phyloP scores from a whole-genome alignment of 2,797 vertebrate genomes.

The Otolemur crassicaudatus region DNA sequence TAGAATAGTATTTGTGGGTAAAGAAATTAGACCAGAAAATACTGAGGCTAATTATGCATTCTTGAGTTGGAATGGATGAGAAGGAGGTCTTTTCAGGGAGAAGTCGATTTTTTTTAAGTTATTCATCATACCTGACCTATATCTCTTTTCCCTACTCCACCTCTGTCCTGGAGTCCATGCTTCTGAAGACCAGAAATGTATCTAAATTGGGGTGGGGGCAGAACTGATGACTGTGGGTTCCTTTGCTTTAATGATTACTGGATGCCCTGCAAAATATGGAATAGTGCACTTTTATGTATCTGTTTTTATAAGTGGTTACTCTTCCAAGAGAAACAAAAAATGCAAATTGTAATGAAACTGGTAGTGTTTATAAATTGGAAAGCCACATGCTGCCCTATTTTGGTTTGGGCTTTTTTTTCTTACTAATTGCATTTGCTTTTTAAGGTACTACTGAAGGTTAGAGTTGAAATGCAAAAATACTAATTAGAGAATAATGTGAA shows the following conservation, averaged over 20 bases:
- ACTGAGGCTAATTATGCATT: background rate
- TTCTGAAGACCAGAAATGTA: background rate
- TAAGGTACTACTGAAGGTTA: slow-evolving; percentile 83
- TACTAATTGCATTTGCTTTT: slow-evolving; percentile 71
- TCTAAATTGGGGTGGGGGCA: background rate
- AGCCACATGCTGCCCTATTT: background rate
- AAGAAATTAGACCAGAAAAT: background rate
- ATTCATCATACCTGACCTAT: background rate
- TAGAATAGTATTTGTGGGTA: background rate
- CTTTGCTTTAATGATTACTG: slow-evolving; percentile 34
- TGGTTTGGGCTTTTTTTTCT: background rate
- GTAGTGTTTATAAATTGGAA: slow-evolving; percentile 10
- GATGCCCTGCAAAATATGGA: slow-evolving; percentile 1
- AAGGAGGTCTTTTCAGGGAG: background rate
- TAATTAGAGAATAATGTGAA: slow-evolving; percentile 66
- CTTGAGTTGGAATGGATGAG: background rate
- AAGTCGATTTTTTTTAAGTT: background rate
- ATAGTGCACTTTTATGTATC: background rate
- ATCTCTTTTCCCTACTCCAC: background rate
- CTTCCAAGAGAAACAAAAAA: slow-evolving; percentile 45
- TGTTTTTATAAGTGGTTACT: slow-evolving; percentile 47
- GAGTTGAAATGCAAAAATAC: slow-evolving; percentile 72
- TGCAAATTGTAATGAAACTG: slow-evolving; percentile 41
- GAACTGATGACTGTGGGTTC: background rate
- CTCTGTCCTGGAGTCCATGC: background rate